Percentiles rank a stretch among this genome's conserved stretches.
Evolutionary conservation across 2,888 invertebrate species (phyloP).

Genomic region (Hofmannophila pseudospretella): DNA sequence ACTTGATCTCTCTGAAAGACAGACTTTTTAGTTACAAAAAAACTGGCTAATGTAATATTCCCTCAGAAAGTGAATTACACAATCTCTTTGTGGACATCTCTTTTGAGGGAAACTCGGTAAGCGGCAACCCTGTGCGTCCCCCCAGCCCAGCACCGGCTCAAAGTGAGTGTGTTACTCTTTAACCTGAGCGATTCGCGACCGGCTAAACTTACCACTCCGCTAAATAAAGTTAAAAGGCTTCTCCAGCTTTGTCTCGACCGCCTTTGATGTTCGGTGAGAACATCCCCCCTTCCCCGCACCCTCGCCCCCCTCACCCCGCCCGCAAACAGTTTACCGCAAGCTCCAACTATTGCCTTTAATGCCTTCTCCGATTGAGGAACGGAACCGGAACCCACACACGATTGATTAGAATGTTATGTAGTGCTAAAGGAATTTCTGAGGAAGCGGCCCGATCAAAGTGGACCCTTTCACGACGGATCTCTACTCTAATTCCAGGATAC

Average conservation of each 20-base stretch:
- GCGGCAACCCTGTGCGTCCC: constrained; percentile 45
- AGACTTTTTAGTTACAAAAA: no score
- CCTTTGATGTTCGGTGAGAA: constrained; percentile 69
- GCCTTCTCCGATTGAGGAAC: constrained; percentile 65
- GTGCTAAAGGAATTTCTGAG: constrained; percentile 58
- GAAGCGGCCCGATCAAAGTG: constrained; percentile 63
- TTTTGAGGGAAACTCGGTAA: no score
- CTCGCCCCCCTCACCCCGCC: constrained; percentile 29
- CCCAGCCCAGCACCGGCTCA: constrained; percentile 40
- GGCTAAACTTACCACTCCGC: constrained; percentile 78
- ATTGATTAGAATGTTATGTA: constrained; percentile 67
- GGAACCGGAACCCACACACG: constrained; percentile 36
- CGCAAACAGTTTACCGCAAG: constrained; percentile 73
- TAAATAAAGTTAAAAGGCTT: constrained; percentile 79
- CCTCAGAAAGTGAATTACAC: no score
- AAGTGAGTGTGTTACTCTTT: constrained; percentile 78
- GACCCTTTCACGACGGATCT: constrained; percentile 35
- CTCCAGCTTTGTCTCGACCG: constrained; percentile 74
- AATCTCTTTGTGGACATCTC: no score
- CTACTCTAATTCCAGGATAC: constrained; percentile 47
- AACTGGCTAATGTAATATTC: no score
- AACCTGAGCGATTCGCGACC: constrained; percentile 77
- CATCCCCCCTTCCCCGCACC: constrained; percentile 20
- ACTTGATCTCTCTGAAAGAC: no score
- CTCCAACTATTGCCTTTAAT: constrained; percentile 74